A percentile compares a stretch with the other conserved stretches of the same genome.
Evolutionary conservation across 1,140 invertebrate genomes (phyloP).

Genomic region (Plectrocnemia conspersa): DNA sequence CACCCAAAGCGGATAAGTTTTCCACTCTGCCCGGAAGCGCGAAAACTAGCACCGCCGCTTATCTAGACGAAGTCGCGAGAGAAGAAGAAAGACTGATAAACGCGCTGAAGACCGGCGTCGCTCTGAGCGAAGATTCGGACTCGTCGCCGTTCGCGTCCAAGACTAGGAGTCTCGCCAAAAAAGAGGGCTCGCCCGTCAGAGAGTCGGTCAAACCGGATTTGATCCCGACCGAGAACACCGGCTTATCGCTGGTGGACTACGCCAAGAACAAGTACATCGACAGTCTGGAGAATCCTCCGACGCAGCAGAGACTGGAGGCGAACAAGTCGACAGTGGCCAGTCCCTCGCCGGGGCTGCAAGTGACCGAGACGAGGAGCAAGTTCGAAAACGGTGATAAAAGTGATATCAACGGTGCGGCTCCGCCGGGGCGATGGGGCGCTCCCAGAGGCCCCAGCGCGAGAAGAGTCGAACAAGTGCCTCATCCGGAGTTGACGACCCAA

Average conservation of each 20-base stretch:
- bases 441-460: conserved; percentile 42
- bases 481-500: conserved; percentile 62
- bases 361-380: conserved; percentile 46
- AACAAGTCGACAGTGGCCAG: conserved; percentile 43
- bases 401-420: conserved; percentile 8
- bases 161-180: conserved; percentile 22
- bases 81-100: conserved; percentile 76
- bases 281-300: conserved; percentile 49
- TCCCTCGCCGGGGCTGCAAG: conserved; percentile 45
- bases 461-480: conserved; percentile 53
- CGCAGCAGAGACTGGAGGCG: conserved; percentile 54
- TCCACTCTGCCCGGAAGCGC: conserved; percentile 32
- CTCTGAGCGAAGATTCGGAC: conserved; percentile 53
- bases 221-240: conserved; percentile 39
- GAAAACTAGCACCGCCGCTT: conserved; percentile 38
- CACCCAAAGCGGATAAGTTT: conserved; percentile 30
- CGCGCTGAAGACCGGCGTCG: conserved; percentile 68
- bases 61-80: conserved; percentile 63
- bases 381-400: conserved; percentile 43
- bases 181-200: conserved; percentile 34
- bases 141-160: conserved; percentile 21
- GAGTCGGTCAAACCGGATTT: conserved; percentile 44
- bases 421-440: conserved; percentile 41
- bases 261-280: conserved; percentile 63
- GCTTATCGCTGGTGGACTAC: conserved; percentile 58